Conservation (phyloP, 2,888 invertebrate species). For the Drosophila fungiperda region DNA sequence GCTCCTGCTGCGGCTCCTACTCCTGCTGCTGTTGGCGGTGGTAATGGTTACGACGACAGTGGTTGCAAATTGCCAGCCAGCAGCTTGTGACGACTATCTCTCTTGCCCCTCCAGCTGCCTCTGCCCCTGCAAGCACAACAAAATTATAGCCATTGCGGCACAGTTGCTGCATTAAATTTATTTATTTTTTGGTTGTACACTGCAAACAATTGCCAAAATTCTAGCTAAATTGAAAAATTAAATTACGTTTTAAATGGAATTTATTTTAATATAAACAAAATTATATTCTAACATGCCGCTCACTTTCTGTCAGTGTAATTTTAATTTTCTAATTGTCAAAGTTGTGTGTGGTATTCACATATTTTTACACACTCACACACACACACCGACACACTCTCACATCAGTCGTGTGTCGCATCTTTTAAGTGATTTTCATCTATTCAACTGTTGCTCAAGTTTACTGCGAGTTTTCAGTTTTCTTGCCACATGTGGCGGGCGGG, state of each 20-base stretch:
- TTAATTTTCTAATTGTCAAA: slow-evolving; percentile 75
- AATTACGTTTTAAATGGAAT: not conserved
- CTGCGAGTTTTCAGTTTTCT: slow-evolving; percentile 3
- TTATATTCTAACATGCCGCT: not conserved
- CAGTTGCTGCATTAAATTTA: slow-evolving; percentile 45
- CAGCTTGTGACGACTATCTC: slow-evolving; percentile 50
- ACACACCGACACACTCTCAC: slow-evolving; percentile 21
- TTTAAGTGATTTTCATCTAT: slow-evolving; percentile 74
- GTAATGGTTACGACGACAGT: slow-evolving; percentile 59
- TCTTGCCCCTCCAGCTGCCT: not conserved
- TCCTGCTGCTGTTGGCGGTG: slow-evolving; percentile 10
- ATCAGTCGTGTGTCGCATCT: slow-evolving; percentile 38
- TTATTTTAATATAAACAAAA: not conserved
- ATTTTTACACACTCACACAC: slow-evolving; percentile 22
- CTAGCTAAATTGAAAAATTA: not conserved
- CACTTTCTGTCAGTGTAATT: slow-evolving; percentile 51
- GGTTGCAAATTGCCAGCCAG: slow-evolving; percentile 69
- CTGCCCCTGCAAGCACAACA: slow-evolving; percentile 28
- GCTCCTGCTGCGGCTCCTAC: slow-evolving; percentile 16
- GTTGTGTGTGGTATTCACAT: slow-evolving; percentile 47
- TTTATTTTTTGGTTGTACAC: slow-evolving; percentile 32
- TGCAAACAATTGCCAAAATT: slow-evolving; percentile 32
- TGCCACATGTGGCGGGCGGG: slow-evolving; percentile 4
- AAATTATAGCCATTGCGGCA: slow-evolving; percentile 58
- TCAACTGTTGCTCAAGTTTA: slow-evolving; percentile 70